Percentiles rank a stretch among this genome's conserved stretches.
Evolutionary conservation across 2,888 invertebrate species (phyloP).

Genomic region (Pediacus dermestoides): DNA sequence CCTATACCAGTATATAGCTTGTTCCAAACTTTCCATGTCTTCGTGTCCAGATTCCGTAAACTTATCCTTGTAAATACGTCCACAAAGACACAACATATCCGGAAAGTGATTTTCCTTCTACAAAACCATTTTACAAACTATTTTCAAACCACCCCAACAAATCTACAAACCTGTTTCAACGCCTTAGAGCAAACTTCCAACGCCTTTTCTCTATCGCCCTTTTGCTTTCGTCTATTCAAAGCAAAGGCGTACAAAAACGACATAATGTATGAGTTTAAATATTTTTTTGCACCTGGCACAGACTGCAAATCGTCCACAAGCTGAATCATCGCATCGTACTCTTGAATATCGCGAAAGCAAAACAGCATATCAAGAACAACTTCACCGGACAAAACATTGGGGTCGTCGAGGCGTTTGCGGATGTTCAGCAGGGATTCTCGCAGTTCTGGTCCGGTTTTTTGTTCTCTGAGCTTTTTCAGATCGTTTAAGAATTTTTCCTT

Average conservation of each 20-base stretch:
- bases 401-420: slow-evolving; percentile 91
- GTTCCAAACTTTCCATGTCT: slow-evolving; percentile 81
- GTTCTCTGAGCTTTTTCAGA: slow-evolving; percentile 86
- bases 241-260: slow-evolving; percentile 97
- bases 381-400: slow-evolving; percentile 93
- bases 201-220: slow-evolving; percentile 93
- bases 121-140: slow-evolving; percentile 18
- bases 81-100: slow-evolving; percentile 96
- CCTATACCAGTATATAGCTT: slow-evolving; percentile 96
- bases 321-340: slow-evolving; percentile 96
- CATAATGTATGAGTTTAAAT: slow-evolving; percentile 85
- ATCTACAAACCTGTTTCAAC: slow-evolving; percentile 58
- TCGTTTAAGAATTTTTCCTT: slow-evolving; percentile 96
- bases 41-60: slow-evolving; percentile 94
- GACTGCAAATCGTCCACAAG: slow-evolving; percentile 90
- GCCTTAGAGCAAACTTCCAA: slow-evolving; percentile 88
- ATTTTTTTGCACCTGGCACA: slow-evolving; percentile 83
- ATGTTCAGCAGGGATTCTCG: slow-evolving; percentile 81
- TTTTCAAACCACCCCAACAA: not conserved
- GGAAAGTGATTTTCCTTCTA: slow-evolving; percentile 92
- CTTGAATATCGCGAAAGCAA: slow-evolving; percentile 88
- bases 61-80: slow-evolving; percentile 94
- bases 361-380: slow-evolving; percentile 93
- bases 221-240: slow-evolving; percentile 87
- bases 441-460: slow-evolving; percentile 76